Percentiles rank a stretch among this genome's conserved stretches.
phyloP scores from a whole-genome alignment of 2,797 vertebrate genomes.

The Rhinoraja longicauda region DNA sequence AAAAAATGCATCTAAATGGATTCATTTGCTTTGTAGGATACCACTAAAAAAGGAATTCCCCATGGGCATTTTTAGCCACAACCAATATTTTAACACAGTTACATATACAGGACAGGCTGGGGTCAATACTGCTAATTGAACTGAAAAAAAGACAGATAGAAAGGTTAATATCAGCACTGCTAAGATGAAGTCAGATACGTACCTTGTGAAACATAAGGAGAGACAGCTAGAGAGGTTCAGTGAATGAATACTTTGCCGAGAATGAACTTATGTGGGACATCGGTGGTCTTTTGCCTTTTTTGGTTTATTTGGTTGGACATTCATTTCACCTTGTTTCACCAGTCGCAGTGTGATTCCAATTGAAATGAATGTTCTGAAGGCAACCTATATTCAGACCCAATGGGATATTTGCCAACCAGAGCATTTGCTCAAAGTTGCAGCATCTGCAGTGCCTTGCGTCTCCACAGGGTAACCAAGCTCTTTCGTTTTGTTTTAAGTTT shows the following conservation, averaged over 20 bases:
- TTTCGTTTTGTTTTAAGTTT: no score
- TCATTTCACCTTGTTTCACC: not conserved
- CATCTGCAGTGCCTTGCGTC: no score
- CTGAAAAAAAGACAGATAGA: not conserved
- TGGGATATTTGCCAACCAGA: not conserved
- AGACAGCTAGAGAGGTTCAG: not conserved
- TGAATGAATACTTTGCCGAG: not conserved
- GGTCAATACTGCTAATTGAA: not conserved
- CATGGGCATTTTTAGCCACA: not conserved
- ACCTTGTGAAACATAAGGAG: not conserved
- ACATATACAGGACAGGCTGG: not conserved
- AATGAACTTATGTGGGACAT: not conserved
- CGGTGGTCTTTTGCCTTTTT: not conserved
- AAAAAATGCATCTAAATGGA: not conserved
- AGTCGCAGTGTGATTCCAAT: not conserved
- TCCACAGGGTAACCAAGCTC: no score
- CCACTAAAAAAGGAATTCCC: no score
- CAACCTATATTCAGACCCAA: not conserved
- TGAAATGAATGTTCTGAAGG: not conserved
- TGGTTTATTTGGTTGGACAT: no score
- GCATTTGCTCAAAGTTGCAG: not conserved
- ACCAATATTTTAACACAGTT: not conserved
- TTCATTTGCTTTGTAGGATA: not conserved
- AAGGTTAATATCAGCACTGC: not conserved
- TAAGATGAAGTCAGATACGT: not conserved